Evolutionary conservation across 2,113 vertebrate genomes (phyloP), one percentile per base, ranked within the genome.

Genomic region (Castor canadensis): DNA sequence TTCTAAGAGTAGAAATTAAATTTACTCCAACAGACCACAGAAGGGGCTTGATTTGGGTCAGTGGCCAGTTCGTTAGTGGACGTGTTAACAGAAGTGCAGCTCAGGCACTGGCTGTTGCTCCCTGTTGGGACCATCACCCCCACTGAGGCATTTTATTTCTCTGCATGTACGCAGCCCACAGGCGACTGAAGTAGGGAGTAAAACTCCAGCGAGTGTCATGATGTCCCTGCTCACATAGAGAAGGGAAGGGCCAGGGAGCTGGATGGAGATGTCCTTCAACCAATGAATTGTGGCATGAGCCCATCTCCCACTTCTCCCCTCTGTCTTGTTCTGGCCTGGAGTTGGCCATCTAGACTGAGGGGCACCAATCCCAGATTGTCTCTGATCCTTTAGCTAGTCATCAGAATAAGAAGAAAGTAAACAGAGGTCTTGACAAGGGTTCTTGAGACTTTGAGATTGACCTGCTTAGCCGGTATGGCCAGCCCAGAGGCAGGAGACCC

Each of bases 1-100:
- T 85, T 83, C 84, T 58, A 54, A 96, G 76, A 88, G 71, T 79
- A 95, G 93, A 69, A 92, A 71, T 60, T 58, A 30, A 67, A 45
- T 58, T 62, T 86, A 20, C 10, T 88, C n/a, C 49, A 52, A 64
- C 49, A 80, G 81, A 30, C 83, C n/a, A 1, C 24, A 19, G 54
- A 58, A 81, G 47, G 38, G 1, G 47, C 47, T 47, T 58, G 90
- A 26, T 45, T 2, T 4, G 13, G 67, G 54, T 60, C 64, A 24
- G 7, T 4, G 2, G 73, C 47, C 80, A 89, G 86, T 67, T 95
- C 84, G 52, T 80, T 43, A 77, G 64, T 28, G 47, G 38, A 6
- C 11, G 0, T 30, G 4, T 5, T 84, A 69, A 54, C n/a, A 66
- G 82, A 72, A 73, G 86, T 80, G 26, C 13, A 4, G 56, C 82